Percentiles rank a stretch among this genome's conserved stretches.
These are phyloP conservation scores for Phoenoteleia sp. DNA, from an alignment of 2,888 invertebrate genomes.

Conservation along the genomic window DNA sequence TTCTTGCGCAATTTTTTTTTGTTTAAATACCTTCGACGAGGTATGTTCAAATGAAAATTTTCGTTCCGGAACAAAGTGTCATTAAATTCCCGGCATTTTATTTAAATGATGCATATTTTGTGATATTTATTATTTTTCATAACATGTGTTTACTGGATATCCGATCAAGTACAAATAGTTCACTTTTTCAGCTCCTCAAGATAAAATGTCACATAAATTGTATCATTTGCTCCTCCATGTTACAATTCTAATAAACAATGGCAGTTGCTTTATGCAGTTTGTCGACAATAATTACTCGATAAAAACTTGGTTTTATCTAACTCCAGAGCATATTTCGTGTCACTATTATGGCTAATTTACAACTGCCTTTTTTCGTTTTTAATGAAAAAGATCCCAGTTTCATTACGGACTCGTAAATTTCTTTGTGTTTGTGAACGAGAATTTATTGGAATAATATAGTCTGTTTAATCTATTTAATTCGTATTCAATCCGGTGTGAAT, in stretches of 20 bases:
- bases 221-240: background rate
- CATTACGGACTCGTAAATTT: background rate
- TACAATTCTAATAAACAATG: background rate
- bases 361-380: background rate
- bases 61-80: background rate
- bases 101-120: too few relatives aligned
- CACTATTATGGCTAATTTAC: background rate
- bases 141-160: background rate
- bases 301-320: background rate
- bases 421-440: background rate
- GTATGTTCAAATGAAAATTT: too few relatives aligned
- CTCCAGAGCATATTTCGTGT: background rate
- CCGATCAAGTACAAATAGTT: background rate
- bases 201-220: too few relatives aligned
- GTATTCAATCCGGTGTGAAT: too few relatives aligned
- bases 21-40: too few relatives aligned
- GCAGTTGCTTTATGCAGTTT: background rate
- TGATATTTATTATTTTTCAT: too few relatives aligned
- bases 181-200: background rate
- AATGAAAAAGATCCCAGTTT: slow-evolving; percentile 3
- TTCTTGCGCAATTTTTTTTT: too few relatives aligned
- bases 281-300: background rate
- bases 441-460: background rate
- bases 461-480: background rate
- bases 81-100: background rate